phyloP scores from a whole-genome alignment of 2,888 invertebrate genomes.

The Bombyx huttoni region DNA sequence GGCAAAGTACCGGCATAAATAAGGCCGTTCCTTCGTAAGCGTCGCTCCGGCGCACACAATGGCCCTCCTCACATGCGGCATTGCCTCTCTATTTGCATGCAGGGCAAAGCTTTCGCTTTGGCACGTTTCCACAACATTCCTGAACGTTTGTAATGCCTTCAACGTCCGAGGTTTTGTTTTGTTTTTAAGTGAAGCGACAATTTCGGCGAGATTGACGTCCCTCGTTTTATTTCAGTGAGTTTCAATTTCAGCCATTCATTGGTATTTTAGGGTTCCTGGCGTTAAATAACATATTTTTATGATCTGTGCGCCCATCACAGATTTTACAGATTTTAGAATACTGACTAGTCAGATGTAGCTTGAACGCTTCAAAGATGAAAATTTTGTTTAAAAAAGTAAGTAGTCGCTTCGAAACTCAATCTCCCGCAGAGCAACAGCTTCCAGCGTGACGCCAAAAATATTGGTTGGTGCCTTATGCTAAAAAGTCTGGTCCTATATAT shows the following conservation, averaged over 20 bases:
- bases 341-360: too few species aligned
- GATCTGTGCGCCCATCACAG: too few species aligned
- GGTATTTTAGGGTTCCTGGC: not conserved
- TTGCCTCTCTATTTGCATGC: conserved; percentile 2
- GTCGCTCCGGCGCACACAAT: not conserved
- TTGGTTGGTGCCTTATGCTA: too few species aligned
- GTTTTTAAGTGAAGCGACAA: not conserved
- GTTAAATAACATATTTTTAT: too few species aligned
- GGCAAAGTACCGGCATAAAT: not conserved
- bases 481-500: too few species aligned
- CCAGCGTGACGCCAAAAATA: too few species aligned
- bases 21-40: not conserved
- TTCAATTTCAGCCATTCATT: not conserved
- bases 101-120: not conserved
- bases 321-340: too few species aligned
- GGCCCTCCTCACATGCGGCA: not conserved
- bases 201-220: not conserved
- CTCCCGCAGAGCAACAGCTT: too few species aligned
- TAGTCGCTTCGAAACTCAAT: too few species aligned
- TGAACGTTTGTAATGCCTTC: not conserved
- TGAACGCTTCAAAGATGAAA: too few species aligned
- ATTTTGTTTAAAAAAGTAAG: too few species aligned
- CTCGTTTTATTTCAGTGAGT: not conserved
- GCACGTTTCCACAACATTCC: not conserved
- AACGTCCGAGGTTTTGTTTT: not conserved